Percentiles rank a stretch among this genome's conserved stretches.
phyloP scores from a whole-genome alignment of 2,888 invertebrate species.

The Nephrotoma flavescens region DNA sequence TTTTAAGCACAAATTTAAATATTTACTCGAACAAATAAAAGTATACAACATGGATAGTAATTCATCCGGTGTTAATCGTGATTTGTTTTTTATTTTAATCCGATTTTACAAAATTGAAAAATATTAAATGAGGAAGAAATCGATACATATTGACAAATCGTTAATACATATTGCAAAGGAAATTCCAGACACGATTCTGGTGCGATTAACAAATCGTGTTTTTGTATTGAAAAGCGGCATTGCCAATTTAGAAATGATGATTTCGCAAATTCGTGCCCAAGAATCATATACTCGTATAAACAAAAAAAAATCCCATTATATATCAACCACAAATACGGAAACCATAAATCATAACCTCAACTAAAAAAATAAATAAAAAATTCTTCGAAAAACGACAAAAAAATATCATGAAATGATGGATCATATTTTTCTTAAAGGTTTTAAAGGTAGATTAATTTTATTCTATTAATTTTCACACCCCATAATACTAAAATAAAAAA shows the following conservation, averaged over 20 bases:
- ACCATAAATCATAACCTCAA: neutral
- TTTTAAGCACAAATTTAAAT: neutral
- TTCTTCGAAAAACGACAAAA: neutral
- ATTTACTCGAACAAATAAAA: neutral
- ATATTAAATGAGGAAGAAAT: neutral
- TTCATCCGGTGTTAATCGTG: neutral
- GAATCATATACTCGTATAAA: neutral
- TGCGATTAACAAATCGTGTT: neutral
- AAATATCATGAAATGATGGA: neutral
- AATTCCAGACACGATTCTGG: neutral
- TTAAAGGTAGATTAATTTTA: neutral
- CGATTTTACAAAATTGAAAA: neutral
- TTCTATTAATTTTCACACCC: neutral
- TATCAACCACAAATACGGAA: neutral
- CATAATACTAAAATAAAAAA: neutral
- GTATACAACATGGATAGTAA: neutral
- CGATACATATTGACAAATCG: neutral
- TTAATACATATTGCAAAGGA: neutral
- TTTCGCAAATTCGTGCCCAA: neutral
- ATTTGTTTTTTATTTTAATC: neutral
- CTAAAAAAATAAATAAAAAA: neutral
- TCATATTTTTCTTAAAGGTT: neutral
- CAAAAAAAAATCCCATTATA: neutral
- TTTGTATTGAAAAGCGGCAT: neutral
- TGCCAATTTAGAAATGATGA: neutral